phyloP scores from a whole-genome alignment of 2,113 vertebrate species.

The Ondatra zibethicus region DNA sequence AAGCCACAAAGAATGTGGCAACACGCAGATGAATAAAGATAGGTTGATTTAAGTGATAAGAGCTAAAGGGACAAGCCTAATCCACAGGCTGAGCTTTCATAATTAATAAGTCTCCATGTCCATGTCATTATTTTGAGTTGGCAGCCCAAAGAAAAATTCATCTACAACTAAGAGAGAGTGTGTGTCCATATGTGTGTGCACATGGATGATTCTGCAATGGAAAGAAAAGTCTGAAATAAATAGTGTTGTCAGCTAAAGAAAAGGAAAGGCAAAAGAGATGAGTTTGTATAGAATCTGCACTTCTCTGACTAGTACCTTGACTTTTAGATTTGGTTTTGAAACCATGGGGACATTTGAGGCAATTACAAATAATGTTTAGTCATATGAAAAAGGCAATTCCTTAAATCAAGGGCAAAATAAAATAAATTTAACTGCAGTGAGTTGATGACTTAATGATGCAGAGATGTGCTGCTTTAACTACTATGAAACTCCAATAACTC shows the following conservation, averaged over 20 bases:
- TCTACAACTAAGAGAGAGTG: not conserved
- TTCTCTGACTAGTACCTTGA: not conserved
- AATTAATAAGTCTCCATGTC: not conserved
- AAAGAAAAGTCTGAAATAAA: not conserved
- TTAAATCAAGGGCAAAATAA: slow-evolving; percentile 46
- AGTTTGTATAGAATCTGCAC: not conserved
- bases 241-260: not conserved
- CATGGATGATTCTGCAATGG: not conserved
- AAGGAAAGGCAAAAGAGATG: not conserved
- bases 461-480: not conserved
- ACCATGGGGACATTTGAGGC: not conserved
- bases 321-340: slow-evolving; percentile 22
- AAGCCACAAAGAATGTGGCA: not conserved
- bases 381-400: slow-evolving; percentile 7
- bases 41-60: not conserved
- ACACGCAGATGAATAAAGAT: not conserved
- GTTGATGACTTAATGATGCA: slow-evolving; percentile 5
- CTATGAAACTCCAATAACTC: not conserved
- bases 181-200: not conserved
- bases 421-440: not conserved
- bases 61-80: not conserved
- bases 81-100: not conserved
- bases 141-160: not conserved
- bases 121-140: not conserved
- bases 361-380: not conserved